These are phyloP conservation scores for Torymus texanus DNA, from an alignment of 2,888 invertebrate genomes.

Conservation along the genomic window DNA sequence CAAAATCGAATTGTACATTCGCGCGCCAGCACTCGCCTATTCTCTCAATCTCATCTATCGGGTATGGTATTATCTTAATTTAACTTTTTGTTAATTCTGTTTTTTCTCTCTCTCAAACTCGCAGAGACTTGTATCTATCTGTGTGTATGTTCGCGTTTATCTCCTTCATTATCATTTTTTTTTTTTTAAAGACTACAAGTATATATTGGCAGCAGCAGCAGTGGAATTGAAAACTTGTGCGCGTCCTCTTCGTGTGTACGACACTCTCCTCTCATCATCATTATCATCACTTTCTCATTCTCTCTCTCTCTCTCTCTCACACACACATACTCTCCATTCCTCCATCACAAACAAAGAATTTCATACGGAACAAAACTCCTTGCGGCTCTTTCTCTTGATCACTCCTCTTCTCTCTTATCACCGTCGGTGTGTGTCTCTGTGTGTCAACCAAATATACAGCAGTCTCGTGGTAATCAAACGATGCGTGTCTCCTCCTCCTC, in stretches of 20 bases:
- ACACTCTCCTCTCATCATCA: too few relatives aligned
- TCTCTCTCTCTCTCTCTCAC: constrained; percentile 3
- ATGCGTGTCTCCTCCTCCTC: too few relatives aligned
- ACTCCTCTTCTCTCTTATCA: constrained; percentile 14
- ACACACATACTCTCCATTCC: too few relatives aligned
- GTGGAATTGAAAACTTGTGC: constrained; percentile 73
- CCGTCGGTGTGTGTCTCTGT: neutral
- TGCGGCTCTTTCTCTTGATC: neutral
- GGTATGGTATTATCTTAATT: constrained; percentile 9
- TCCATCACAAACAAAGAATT: constrained; percentile 24
- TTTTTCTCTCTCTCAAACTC: neutral
- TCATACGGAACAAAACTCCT: constrained; percentile 36
- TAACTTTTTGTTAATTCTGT: neutral
- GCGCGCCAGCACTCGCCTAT: constrained; percentile 27
- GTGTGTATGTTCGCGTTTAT: constrained; percentile 27
- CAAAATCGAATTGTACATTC: constrained; percentile 1
- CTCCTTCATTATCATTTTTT: constrained; percentile 20
- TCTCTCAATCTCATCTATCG: constrained; percentile 37
- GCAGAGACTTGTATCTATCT: constrained; percentile 26
- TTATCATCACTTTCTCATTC: constrained; percentile 7
- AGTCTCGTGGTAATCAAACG: neutral
- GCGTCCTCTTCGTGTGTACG: constrained; percentile 62
- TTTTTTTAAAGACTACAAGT: constrained; percentile 43
- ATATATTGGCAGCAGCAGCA: constrained; percentile 66
- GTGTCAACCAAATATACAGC: constrained; percentile 6